Percentiles rank a stretch among this genome's conserved stretches.
Evolutionary conservation across 2,888 invertebrate genomes (phyloP).

Genomic region (Exephanes ischioxanthus): DNA sequence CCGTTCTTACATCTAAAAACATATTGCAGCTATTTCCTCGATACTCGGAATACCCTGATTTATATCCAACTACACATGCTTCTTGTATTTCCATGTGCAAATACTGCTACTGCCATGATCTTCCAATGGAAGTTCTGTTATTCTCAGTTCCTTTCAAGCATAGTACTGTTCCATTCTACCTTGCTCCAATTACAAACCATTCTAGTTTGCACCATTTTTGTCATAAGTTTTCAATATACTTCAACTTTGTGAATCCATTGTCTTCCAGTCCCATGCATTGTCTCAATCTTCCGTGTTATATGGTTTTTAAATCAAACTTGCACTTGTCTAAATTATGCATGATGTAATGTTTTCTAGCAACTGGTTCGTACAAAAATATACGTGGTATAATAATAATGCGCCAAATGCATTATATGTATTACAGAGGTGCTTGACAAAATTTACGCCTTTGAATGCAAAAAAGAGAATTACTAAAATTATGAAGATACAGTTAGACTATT

Average conservation of each 20-base stretch:
- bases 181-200: constrained; percentile 34
- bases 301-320: no score
- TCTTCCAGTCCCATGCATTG: not conserved
- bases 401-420: not conserved
- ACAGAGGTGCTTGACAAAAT: not conserved
- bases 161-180: not conserved
- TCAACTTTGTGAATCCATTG: not conserved
- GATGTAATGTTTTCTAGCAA: constrained; percentile 29
- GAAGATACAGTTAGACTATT: not conserved
- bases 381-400: not conserved
- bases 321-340: constrained; percentile 5
- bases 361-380: constrained; percentile 10
- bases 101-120: constrained; percentile 11
- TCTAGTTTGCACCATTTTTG: not conserved
- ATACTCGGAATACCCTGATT: constrained; percentile 3
- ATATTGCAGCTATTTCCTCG: constrained; percentile 51
- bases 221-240: not conserved
- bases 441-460: not conserved
- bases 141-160: constrained; percentile 11
- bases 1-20: constrained; percentile 46
- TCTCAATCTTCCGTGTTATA: not conserved
- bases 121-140: constrained; percentile 1
- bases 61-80: not conserved
- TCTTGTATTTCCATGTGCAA: not conserved
- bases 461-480: not conserved